Base-by-base conservation (phyloP, 2,888 invertebrate genomes). In the Trissoscelio sp. region DNA sequence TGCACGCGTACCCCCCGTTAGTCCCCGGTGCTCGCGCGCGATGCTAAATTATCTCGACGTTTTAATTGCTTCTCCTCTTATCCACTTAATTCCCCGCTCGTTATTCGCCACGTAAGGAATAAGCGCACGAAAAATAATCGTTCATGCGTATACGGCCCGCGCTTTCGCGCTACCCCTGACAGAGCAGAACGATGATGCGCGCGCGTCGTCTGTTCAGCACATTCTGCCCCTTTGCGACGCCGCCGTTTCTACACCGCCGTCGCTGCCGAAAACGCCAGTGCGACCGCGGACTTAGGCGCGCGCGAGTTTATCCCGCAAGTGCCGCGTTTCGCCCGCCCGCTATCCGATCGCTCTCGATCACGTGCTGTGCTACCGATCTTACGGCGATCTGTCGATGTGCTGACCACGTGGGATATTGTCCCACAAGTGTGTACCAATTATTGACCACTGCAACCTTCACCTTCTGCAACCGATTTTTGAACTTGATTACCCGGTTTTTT, bases 211-310 rank as follows among this genome's bases (percentile, higher is more conserved):
- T 53, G 39, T 64, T 64, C 82, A 69, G 82, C 75, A 80, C 75
- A 66, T 70, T 75, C 82, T 82, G 72, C 79, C 64, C 31, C 42
- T 64, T 55, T 64, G 79, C 62, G 77, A 77, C 82, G 83, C 84
- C 66, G 82, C 77, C 79, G 82, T 72, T 62, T 51, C 58, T 20
- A 77, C 81, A 78, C 58, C 69, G 75, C 75, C 79, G 75, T 75
- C 82, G 81, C 86, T 84, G 84, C 84, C 84, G 85, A 84, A 81
- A 87, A 85, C 88, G 83, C 86, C 89, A 89, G 89, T 90, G 84
- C 85, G 85, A 87, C 86, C 89, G 89, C 88, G 89, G 85, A 87
- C 83, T 85, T 87, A 86, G 86, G 75, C 87, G 89, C 88, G 89
- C 88, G 87, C 87, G 87, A 73, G 79, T 81, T 83, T 28, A 39